Evolutionary conservation across 2,113 vertebrate species (phyloP).

Genomic region (Corythaeola cristata): DNA sequence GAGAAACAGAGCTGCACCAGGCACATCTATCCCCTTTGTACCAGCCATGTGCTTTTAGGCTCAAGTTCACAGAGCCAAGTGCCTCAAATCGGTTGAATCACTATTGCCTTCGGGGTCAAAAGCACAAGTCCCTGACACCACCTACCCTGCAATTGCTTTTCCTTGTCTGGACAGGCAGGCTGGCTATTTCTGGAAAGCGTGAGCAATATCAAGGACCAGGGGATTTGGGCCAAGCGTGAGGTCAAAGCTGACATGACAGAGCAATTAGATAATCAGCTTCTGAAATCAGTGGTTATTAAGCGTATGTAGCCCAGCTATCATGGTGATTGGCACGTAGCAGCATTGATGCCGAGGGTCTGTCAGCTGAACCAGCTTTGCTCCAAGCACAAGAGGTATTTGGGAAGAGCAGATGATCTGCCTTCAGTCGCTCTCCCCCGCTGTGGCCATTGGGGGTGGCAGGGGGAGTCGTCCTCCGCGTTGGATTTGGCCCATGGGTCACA

Average conservation of each 20-base stretch:
- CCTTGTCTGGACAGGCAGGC: not conserved
- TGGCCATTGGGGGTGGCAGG: not conserved
- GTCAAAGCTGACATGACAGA: not conserved
- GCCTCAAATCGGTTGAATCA: not conserved
- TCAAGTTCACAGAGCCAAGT: not conserved
- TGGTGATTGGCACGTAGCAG: not conserved
- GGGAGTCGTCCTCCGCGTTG: not conserved
- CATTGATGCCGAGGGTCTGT: not conserved
- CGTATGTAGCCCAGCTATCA: not conserved
- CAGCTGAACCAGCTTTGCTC: not conserved
- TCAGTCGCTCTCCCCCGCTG: not conserved
- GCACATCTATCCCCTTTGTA: fast-evolving
- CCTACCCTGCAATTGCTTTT: fast-evolving
- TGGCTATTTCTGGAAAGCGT: not conserved
- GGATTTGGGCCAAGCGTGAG: not conserved
- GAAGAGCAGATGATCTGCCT: not conserved
- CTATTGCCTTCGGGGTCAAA: not conserved
- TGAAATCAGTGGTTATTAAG: constrained; percentile 5
- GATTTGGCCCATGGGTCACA: not conserved
- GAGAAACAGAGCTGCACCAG: not conserved
- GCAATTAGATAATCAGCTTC: constrained; percentile 28
- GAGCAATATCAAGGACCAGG: not conserved
- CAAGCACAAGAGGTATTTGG: fast-evolving
- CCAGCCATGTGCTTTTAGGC: not conserved
- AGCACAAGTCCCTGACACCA: not conserved